Evolutionary conservation across 2,797 vertebrate genomes (phyloP).

Genomic region (Melanogrammus aeglefinus): DNA sequence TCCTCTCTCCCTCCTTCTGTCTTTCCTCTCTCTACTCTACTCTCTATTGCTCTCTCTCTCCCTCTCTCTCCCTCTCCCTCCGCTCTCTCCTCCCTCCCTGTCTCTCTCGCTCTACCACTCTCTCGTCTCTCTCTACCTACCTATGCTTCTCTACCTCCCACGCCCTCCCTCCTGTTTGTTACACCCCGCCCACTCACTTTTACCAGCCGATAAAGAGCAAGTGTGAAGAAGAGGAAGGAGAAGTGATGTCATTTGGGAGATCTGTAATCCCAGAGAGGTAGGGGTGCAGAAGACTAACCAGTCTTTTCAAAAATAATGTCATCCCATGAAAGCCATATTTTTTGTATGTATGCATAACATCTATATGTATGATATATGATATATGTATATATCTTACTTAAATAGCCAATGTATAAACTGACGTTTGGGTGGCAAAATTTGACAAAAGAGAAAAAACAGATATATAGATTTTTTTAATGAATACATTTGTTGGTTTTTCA

Average conservation of each 20-base stretch:
- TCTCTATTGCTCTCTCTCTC: constrained; percentile 18
- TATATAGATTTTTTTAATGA: background rate
- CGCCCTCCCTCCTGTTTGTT: constrained; percentile 47
- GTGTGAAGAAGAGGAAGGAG: background rate
- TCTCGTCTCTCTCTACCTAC: constrained; percentile 22
- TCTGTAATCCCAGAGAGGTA: background rate
- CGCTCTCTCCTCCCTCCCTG: too few species aligned
- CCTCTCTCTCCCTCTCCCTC: constrained; percentile 18
- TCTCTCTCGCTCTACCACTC: too few species aligned
- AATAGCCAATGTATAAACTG: background rate
- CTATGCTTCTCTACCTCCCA: constrained; percentile 40
- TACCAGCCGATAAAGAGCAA: constrained; percentile 43
- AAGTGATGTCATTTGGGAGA: background rate
- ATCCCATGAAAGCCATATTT: background rate
- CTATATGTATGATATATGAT: too few species aligned
- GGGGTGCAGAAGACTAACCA: background rate
- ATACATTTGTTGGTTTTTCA: background rate
- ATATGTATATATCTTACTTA: background rate
- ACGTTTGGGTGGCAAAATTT: background rate
- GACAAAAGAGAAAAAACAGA: too few species aligned
- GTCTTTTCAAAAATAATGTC: background rate
- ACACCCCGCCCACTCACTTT: constrained; percentile 61
- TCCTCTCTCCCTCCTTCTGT: constrained; percentile 21
- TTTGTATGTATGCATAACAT: background rate
- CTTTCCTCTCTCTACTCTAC: constrained; percentile 38